phyloP scores from a whole-genome alignment of 2,113 vertebrate species.

The Gadus macrocephalus region DNA sequence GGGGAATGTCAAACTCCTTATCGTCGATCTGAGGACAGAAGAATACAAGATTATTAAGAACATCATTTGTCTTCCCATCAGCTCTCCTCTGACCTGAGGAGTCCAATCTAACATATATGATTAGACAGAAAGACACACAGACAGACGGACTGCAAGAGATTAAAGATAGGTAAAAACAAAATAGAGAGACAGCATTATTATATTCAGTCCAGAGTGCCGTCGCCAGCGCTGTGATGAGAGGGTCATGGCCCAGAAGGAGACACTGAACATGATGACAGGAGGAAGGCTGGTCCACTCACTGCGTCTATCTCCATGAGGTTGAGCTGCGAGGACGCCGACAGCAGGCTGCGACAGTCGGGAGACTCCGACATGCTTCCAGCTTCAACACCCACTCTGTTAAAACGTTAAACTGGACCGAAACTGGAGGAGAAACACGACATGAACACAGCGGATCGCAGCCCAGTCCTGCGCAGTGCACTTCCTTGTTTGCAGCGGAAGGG shows the following conservation, averaged over 20 bases:
- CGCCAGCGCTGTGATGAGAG: too few relatives aligned
- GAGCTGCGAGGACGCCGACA: constrained; percentile 72
- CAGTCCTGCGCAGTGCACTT: too few relatives aligned
- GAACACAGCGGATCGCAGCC: too few relatives aligned
- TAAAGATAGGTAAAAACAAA: neutral
- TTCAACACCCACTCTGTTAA: neutral
- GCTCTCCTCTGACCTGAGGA: neutral
- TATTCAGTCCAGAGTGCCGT: too few relatives aligned
- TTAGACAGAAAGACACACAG: neutral
- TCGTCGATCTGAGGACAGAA: constrained; percentile 86
- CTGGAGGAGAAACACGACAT: too few relatives aligned
- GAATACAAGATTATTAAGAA: constrained; percentile 11
- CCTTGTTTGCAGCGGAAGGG: too few relatives aligned
- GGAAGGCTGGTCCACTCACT: constrained; percentile 35
- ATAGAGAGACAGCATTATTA: too few relatives aligned
- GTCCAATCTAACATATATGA: neutral
- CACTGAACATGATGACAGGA: neutral
- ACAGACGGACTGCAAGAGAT: neutral
- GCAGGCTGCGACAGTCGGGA: constrained; percentile 63
- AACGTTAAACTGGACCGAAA: too few relatives aligned
- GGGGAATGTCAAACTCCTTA: constrained; percentile 98
- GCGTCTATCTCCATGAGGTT: constrained; percentile 71
- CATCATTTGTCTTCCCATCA: neutral
- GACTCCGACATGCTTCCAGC: constrained; percentile 68
- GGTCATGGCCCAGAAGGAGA: too few relatives aligned